Evolutionary conservation across 2,888 invertebrate genomes (phyloP), one percentile per base, ranked within the genome.

Genomic region (Neoaliturus tenellus): DNA sequence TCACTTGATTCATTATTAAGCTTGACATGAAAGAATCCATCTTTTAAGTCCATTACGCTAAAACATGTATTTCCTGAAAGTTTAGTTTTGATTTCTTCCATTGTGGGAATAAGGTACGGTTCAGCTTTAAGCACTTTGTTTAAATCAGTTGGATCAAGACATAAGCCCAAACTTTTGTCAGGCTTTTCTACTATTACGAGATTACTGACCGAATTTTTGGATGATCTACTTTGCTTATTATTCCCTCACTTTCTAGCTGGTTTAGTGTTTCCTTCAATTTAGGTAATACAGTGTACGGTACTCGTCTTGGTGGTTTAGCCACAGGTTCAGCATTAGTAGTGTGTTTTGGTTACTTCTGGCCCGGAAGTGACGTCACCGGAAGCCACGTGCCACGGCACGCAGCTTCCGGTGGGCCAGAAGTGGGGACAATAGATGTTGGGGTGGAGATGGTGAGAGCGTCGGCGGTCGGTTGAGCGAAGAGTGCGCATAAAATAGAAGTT

Each of bases 21-120:
- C 55, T 71, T 33, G 6, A 85, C 51, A 80, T 83, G 83, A 51
- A 35, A 85, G 20, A 85, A 85, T 55, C 84, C 84, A 48, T 78
- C 82, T 14, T 51, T 51, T 8, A 51, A 5, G 14, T 51, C 51
- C 6, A 51, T 8, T 14, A 51, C 51, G 17, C 6, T 8, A 23
- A 51, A 51, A 28, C 14, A 71, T 17, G 4, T 23, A 10, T 71
- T 71, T 31, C 12, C 71, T 1, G 71, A 12, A 10, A 71, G 31
- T 5, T 71, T 71, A 33, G 71, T 12, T 39, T 71, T 71, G 28
- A 71, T 71, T 71, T 28, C 71, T 71, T 71, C 35, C 35, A 71
- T 33, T 17, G 71, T 71, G 17, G 71, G 33, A 35, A 71, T 71
- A 12, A 71, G 35, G 20, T 71, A 71, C 12, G 39, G 71, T 14